Percentiles rank a stretch among this genome's conserved stretches.
Conservation (phyloP, 2,888 invertebrate species). For the Mamestra brassicae region DNA sequence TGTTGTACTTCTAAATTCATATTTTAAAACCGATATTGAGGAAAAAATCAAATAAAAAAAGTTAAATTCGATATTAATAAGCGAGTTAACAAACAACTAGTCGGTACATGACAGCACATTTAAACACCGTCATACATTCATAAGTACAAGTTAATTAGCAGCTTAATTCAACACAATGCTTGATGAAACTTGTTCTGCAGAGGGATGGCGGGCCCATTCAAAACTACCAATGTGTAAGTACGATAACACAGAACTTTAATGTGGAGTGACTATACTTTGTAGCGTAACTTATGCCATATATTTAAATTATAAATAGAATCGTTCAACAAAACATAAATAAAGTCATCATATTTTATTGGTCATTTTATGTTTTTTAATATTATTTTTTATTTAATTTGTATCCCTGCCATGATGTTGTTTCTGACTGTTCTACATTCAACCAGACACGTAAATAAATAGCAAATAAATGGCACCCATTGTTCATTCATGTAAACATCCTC, state of each 20-base stretch:
- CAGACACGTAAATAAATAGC: too few relatives aligned
- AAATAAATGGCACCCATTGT: neutral
- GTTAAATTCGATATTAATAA: neutral
- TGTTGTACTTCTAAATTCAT: neutral
- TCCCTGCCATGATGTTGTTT: too few relatives aligned
- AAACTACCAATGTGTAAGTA: slow-evolving; percentile 77
- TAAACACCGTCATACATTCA: slow-evolving; percentile 8
- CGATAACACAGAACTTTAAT: slow-evolving; percentile 72
- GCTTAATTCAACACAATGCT: slow-evolving; percentile 73
- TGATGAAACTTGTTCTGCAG: slow-evolving; percentile 70
- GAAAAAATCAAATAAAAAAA: neutral
- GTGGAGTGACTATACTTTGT: slow-evolving; percentile 13
- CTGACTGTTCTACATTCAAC: too few relatives aligned
- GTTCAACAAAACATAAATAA: neutral
- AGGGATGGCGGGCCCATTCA: slow-evolving; percentile 71
- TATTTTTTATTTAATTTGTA: too few relatives aligned
- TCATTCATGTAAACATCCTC: neutral
- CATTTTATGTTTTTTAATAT: too few relatives aligned
- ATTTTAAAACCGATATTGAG: neutral
- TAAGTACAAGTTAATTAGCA: slow-evolving; percentile 77
- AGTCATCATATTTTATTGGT: too few relatives aligned
- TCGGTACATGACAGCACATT: neutral
- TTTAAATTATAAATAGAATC: too few relatives aligned
- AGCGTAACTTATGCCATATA: neutral
- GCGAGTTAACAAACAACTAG: neutral